Base-by-base conservation (phyloP, 2,888 invertebrate species). In the Hetaerina titia region DNA sequence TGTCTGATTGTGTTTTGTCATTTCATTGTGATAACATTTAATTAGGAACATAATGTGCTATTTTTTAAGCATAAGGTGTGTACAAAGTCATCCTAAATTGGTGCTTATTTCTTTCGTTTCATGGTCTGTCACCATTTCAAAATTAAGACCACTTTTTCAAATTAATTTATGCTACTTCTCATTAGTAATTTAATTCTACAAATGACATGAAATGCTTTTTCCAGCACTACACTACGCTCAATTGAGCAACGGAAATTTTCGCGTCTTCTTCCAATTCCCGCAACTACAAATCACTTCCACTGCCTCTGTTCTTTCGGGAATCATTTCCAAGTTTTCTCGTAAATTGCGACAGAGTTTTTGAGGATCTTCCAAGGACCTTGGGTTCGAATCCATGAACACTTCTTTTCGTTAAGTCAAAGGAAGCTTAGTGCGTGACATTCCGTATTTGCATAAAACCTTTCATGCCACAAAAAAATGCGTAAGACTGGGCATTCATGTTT, bases 311-410 rank as follows among this genome's bases (percentile, higher is more conserved):
- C 81, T 81, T 25, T 31, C 31, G 81, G 81, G 13, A 22, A 81
- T 81, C 31, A 81, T 81, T 31, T 81, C 81, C 81, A 81, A 81
- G 31, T 81, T 81, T 81, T 81, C 81, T n/a, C 9, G 11, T 13
- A 81, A 81, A 81, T 81, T 81, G 81, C 81, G 25, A 81, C 9
- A 81, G 81, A 81, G 81, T 31, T 81, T 81, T 81, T 81, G 81
- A 81, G 15, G 13, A 15, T 81, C 11, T 81, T 81, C 81, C 81
- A 81, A 81, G 81, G 11, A 81, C 81, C 81, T 31, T 11, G 11
- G 15, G 81, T 81, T 81, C 81, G 81, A 81, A 81, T 81, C 31
- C 81, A 81, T 22, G 22, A 4, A 7, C 0, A 0, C 31, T 22
- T 81, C 22, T 81, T 81, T 81, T 81, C 31, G 11, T 9, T 81